phyloP scores from a whole-genome alignment of 2,797 vertebrate species.

The Microchirus variegatus region DNA sequence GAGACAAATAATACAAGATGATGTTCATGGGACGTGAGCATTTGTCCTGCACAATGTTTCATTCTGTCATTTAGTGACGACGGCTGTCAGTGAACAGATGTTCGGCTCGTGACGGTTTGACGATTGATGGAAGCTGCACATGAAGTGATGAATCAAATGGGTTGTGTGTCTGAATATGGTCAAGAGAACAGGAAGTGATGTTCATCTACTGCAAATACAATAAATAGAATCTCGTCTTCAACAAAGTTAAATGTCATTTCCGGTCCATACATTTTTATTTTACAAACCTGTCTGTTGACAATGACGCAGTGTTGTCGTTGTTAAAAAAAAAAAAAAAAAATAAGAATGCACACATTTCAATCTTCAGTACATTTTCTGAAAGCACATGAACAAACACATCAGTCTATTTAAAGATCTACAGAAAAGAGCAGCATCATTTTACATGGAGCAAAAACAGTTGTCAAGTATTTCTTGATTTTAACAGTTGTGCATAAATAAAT shows the following conservation, averaged over 20 bases:
- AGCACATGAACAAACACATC: too few species aligned
- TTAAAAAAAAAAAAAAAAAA: too few species aligned
- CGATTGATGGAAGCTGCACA: slow-evolving; percentile 29
- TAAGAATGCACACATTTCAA: too few species aligned
- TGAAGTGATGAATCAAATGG: slow-evolving; percentile 16
- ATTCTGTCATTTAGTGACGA: slow-evolving; percentile 28
- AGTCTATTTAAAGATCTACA: too few species aligned
- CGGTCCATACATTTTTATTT: not conserved
- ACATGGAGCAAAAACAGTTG: too few species aligned
- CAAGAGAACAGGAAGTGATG: not conserved
- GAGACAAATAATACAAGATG: slow-evolving; percentile 35
- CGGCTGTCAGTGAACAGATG: slow-evolving; percentile 14
- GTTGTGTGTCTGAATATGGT: slow-evolving; percentile 12
- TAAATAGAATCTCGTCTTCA: not conserved
- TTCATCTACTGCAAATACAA: not conserved
- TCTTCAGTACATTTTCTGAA: too few species aligned
- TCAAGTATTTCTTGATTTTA: too few species aligned
- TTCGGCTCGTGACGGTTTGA: slow-evolving; percentile 14
- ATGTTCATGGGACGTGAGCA: slow-evolving; percentile 25
- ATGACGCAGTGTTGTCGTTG: not conserved
- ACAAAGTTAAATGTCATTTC: not conserved
- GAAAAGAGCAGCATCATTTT: too few species aligned
- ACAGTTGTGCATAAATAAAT: too few species aligned
- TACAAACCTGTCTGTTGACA: not conserved
- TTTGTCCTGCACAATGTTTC: slow-evolving; percentile 38